Evolutionary conservation across 1,140 invertebrate genomes (phyloP).

Genomic region (Drosophila subpulchrella): DNA sequence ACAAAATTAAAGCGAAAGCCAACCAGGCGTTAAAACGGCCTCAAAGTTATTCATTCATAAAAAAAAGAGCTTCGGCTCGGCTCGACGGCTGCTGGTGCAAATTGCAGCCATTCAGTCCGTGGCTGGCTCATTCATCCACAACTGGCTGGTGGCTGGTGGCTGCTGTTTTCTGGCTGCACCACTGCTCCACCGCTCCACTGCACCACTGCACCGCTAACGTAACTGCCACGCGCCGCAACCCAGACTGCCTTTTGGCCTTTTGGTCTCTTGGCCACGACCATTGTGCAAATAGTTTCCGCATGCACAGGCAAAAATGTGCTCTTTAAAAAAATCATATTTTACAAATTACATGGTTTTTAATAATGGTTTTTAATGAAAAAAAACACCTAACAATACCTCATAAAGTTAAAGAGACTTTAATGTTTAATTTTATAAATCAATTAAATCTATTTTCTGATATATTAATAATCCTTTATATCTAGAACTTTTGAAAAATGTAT

Average conservation of each 20-base stretch:
- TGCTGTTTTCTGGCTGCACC: background rate
- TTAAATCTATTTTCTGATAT: too few species aligned
- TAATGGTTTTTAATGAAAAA: too few species aligned
- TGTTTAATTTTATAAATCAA: too few species aligned
- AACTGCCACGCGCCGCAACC: conserved; percentile 47
- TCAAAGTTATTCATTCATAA: conserved; percentile 77
- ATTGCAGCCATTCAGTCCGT: conserved; percentile 76
- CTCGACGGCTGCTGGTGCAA: conserved; percentile 61
- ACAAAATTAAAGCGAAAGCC: conserved; percentile 44
- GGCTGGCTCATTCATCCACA: conserved; percentile 69
- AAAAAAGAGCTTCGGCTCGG: conserved; percentile 31
- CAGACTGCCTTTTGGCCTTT: conserved; percentile 17
- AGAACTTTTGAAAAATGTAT: background rate
- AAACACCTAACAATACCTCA: too few species aligned
- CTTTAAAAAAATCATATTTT: background rate
- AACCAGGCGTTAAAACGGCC: conserved; percentile 62
- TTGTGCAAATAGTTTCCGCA: conserved; percentile 43
- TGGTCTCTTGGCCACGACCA: conserved; percentile 35
- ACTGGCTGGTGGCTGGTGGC: conserved; percentile 37
- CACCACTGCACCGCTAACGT: conserved; percentile 55
- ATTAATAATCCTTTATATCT: background rate
- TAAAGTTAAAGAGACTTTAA: too few species aligned
- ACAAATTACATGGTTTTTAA: background rate
- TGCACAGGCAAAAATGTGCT: conserved; percentile 22
- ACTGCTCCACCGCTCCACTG: conserved; percentile 13